A percentile compares a stretch with the other conserved stretches of the same genome.
phyloP scores from a whole-genome alignment of 2,888 invertebrate genomes.

The Troides oblongomaculatus region DNA sequence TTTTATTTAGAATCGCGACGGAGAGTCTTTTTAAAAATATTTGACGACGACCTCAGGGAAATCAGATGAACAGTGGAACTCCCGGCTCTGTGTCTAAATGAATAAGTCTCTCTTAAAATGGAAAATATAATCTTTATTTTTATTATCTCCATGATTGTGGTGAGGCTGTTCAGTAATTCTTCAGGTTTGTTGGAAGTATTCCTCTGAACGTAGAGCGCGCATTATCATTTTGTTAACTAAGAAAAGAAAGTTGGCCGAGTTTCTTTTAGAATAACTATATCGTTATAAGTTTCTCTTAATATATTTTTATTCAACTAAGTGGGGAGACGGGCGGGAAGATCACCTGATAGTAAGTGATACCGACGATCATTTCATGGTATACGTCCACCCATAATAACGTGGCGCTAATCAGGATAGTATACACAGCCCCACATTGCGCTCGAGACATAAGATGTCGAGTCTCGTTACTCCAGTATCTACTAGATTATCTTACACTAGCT shows the following conservation, averaged over 20 bases:
- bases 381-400: no score
- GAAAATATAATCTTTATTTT: conserved; percentile 51
- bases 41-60: conserved; percentile 68
- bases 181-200: conserved; percentile 36
- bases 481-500: no score
- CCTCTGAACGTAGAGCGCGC: background rate
- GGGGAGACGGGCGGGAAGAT: no score
- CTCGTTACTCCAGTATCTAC: no score
- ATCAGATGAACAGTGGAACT: conserved; percentile 63
- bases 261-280: background rate
- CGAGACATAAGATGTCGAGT: no score
- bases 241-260: background rate
- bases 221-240: conserved; percentile 3
- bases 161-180: conserved; percentile 31
- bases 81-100: conserved; percentile 27
- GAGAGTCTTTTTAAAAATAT: conserved; percentile 64
- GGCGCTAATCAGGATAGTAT: no score
- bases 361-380: no score
- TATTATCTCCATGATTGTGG: conserved; percentile 37
- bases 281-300: no score
- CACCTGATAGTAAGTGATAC: no score
- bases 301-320: no score
- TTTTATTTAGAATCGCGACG: conserved; percentile 55
- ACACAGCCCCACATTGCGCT: no score
- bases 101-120: conserved; percentile 40